Evolutionary conservation across 2,113 vertebrate genomes (phyloP).

Genomic region (Silurus glanis): DNA sequence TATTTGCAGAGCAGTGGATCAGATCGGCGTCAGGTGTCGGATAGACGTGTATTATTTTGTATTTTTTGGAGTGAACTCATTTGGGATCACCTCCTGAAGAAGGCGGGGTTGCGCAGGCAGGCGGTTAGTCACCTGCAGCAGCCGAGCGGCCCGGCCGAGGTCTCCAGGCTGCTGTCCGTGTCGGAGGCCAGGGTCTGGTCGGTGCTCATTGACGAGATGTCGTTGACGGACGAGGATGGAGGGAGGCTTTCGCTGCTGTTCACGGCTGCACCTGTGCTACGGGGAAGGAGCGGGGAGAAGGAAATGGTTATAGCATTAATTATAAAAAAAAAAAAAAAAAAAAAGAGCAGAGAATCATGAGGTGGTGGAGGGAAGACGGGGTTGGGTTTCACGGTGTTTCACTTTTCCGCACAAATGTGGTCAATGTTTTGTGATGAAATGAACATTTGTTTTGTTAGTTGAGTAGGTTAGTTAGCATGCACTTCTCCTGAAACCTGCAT

Average conservation of each 20-base stretch:
- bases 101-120: conserved; percentile 98
- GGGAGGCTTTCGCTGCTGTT: conserved; percentile 99
- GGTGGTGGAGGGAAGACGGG: no score
- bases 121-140: conserved; percentile 99
- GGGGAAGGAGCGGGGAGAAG: conserved; percentile 87
- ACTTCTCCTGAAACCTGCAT: no score
- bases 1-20: conserved; percentile 23
- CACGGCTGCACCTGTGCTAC: conserved; percentile 99
- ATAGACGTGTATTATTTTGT: neutral
- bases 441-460: no score
- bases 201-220: conserved; percentile 99
- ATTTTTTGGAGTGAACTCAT: conserved; percentile 3
- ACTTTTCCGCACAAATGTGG: no score
- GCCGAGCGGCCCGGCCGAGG: conserved; percentile 95
- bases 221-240: conserved; percentile 96
- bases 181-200: conserved; percentile 99
- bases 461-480: no score
- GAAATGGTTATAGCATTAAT: conserved; percentile 85
- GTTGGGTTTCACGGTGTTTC: no score
- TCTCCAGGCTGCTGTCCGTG: conserved; percentile 99
- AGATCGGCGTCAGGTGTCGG: neutral
- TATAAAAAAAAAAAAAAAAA: conserved; percentile 13
- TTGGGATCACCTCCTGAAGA: conserved; percentile 92
- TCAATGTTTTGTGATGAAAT: no score
- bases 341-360: neutral